Base-by-base conservation (phyloP, 2,888 invertebrate species). In the Pseudococcus longispinus region DNA sequence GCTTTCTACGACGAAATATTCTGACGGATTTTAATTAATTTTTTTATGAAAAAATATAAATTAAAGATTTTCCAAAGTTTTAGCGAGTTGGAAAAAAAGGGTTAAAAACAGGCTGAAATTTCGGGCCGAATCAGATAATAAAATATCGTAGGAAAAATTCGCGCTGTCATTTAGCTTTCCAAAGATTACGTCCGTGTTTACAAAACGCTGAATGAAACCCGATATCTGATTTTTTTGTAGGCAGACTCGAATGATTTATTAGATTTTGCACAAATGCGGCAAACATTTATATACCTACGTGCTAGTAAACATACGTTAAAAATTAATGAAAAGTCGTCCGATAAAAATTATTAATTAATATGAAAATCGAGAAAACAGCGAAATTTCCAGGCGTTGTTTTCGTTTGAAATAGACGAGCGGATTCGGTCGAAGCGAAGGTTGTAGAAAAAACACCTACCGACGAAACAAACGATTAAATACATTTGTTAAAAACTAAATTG, bases 401-500 rank as follows among this genome's bases (percentile, higher is more conserved):
- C 2, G 20, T 60, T 55, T 23, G 60, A 60, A 60, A 60, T 60
- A 60, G 23, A 2, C 37, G 15, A 1, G 23, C 23, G 2, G 60
- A 11, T 60, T 1, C 0, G 8, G 37, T 0, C 37, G 37, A 37
- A 37, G 8, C 20, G 23, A 60, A 60, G 60, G 23, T 23, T 60
- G 37, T 9, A 37, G 37, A 37, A 23, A 65, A 15, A 8, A 1
- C 29, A 8, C 18, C 70, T 6, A 1, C 6, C 6, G 60, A 18
- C 18, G n/a, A 26, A 65, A 70, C 37, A 29, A 80, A 37, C 37
- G 20, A 42, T 80, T 37, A 80, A 80, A 37, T 20, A 80, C 77
- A 80, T 80, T 26, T 80, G 77, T 80, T 80, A 29, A n/a, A n/a
- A 74, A 32, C 77, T 26, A 80, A 80, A 80, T 80, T 42, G 77